These are phyloP conservation scores for Dallia pectoralis DNA, from an alignment of 2,797 vertebrate species.

Conservation along the genomic window DNA sequence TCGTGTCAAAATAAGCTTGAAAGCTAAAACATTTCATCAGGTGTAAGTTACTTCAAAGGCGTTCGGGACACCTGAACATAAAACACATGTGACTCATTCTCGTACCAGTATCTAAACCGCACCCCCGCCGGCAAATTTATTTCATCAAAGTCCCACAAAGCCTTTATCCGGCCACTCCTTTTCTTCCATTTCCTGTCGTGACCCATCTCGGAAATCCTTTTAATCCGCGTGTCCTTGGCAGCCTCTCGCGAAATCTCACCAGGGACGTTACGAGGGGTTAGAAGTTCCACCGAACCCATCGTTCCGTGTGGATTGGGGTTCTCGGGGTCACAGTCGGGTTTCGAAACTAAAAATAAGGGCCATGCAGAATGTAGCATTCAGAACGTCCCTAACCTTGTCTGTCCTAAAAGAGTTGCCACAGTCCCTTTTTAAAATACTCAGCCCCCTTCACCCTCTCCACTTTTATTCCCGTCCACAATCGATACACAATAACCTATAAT, in stretches of 20 bases:
- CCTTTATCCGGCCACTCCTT: neutral
- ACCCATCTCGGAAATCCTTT: neutral
- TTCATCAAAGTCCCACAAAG: neutral
- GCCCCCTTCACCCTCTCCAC: too few relatives aligned
- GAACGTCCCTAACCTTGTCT: too few relatives aligned
- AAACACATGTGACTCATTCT: neutral
- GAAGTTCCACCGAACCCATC: too few relatives aligned
- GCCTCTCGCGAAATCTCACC: neutral
- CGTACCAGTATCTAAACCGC: neutral
- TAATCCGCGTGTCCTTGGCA: neutral
- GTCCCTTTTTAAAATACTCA: too few relatives aligned
- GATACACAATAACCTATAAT: too few relatives aligned
- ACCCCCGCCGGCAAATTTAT: neutral
- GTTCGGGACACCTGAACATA: neutral
- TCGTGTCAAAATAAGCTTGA: neutral
- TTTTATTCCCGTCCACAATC: too few relatives aligned
- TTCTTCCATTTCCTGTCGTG: neutral
- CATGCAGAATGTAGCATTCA: too few relatives aligned
- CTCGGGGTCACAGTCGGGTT: too few relatives aligned
- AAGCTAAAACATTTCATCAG: neutral
- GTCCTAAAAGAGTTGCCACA: too few relatives aligned
- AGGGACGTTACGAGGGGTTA: neutral
- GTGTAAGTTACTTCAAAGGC: neutral
- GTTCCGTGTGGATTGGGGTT: too few relatives aligned
- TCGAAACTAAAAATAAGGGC: too few relatives aligned